A percentile compares a stretch with the other conserved stretches of the same genome.
Conservation (phyloP, 2,797 vertebrate genomes). For the Mycteria americana region DNA sequence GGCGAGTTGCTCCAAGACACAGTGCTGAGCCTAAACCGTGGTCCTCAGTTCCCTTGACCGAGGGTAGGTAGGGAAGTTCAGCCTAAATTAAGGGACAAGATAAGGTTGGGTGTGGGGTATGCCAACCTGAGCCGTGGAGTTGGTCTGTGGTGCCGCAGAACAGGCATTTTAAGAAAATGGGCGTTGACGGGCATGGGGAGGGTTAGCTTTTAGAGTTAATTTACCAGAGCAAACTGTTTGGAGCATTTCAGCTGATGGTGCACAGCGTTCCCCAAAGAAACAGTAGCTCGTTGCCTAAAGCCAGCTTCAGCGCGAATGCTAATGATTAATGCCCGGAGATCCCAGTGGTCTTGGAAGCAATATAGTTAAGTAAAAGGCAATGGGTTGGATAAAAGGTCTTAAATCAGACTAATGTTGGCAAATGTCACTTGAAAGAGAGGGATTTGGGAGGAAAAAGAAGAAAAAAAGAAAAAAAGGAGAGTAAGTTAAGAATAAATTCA, state of each 20-base stretch:
- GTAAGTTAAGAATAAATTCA: conserved; percentile 53
- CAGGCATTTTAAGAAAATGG: background rate
- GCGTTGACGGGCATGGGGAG: background rate
- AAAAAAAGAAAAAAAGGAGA: background rate
- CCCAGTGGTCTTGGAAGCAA: conserved; percentile 62
- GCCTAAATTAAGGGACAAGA: background rate
- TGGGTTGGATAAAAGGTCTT: conserved; percentile 70
- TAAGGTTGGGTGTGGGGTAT: background rate
- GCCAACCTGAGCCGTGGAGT: background rate
- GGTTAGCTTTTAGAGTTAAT: conserved; percentile 14
- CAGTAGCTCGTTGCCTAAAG: conserved; percentile 23
- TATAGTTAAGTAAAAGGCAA: conserved; percentile 69
- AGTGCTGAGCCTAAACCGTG: accelerated
- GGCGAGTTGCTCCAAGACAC: background rate
- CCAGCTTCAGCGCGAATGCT: conserved; percentile 25
- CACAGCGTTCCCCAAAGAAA: background rate
- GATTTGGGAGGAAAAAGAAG: background rate
- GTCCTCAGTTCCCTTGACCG: background rate
- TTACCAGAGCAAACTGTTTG: background rate
- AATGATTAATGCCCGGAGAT: conserved; percentile 51
- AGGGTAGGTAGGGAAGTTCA: background rate
- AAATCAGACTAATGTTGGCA: conserved; percentile 65
- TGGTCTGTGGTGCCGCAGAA: background rate
- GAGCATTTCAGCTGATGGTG: conserved; percentile 37
- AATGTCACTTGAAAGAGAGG: conserved; percentile 69